phyloP scores from a whole-genome alignment of 2,888 invertebrate species.

The Chouioia cunea region DNA sequence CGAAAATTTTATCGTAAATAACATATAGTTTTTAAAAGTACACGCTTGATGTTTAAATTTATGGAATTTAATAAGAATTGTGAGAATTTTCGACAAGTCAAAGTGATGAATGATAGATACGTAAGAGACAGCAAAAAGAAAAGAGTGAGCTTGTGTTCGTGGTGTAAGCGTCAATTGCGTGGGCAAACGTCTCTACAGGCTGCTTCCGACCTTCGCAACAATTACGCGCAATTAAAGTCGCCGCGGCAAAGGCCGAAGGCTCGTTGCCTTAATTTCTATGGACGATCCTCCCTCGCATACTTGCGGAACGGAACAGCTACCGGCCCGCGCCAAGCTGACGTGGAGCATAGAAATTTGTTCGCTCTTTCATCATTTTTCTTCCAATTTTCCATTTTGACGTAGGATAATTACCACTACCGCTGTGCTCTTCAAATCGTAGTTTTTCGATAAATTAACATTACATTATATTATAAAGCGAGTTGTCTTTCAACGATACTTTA shows the following conservation, averaged over 20 bases:
- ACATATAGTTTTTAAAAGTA: no score
- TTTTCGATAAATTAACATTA: no score
- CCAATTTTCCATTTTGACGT: constrained; percentile 1
- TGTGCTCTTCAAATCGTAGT: constrained; percentile 13
- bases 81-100: no score
- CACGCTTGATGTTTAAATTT: no score
- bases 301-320: constrained; percentile 43
- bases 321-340: constrained; percentile 25
- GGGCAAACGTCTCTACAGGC: constrained; percentile 61
- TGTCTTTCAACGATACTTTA: no score
- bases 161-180: constrained; percentile 61
- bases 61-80: no score
- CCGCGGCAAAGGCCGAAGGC: constrained; percentile 60
- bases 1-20: no score
- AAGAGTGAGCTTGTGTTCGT: no score
- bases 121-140: no score
- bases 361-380: not conserved
- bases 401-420: not conserved
- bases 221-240: constrained; percentile 65
- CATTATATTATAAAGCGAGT: no score
- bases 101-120: no score
- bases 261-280: constrained; percentile 56
- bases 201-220: constrained; percentile 66
- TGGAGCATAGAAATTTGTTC: not conserved
- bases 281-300: constrained; percentile 53